Base-by-base conservation (phyloP, 2,888 invertebrate genomes). In the Lamellibrachia satsuma region DNA sequence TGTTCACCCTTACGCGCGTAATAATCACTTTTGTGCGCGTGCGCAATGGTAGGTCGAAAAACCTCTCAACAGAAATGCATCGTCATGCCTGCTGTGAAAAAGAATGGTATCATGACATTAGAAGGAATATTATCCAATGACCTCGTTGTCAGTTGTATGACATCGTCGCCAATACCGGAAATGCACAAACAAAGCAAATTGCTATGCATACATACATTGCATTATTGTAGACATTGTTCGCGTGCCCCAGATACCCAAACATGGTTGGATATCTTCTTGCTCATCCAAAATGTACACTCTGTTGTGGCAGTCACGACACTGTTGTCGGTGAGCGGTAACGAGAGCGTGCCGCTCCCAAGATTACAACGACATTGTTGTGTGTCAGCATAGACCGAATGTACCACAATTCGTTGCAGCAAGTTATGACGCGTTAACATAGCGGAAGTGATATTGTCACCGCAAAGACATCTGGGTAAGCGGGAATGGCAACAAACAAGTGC, bases 321-420 rank as follows among this genome's bases (percentile, higher is more conserved):
- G 2, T 22, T 75, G 75, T 22, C 75, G 75, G 22, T 22, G 75
- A 22, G n/a, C 75, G 39, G 39, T 75, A 75, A 75, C 22, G 75
- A 75, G n/a, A 75, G 75, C 75, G 75, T n/a, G 15, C 75, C 15
- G 22, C 75, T 75, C 75, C 39, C 75, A 75, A 75, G 6, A n/a
- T 75, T 75, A 75, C 75, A 75, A 75, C 75, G 75, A 75, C 75
- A 75, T 75, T 75, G 39, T 39, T 39, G 75, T 75, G 15, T 75
- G 22, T 6, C 22, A 75, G 75, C 22, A 75, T 75, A 75, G 75
- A 75, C 75, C 75, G 22, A 75, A 75, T 22, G 75, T 75, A 75
- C 75, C 75, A 75, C 75, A 75, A 75, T 75, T 75, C 75, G 75
- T 75, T 75, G 75, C 75, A 75, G 75, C 75, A 75, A 15, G 75